Evolutionary conservation across 1,140 invertebrate species (phyloP).

Genomic region (Protaetia brevitarsis): DNA sequence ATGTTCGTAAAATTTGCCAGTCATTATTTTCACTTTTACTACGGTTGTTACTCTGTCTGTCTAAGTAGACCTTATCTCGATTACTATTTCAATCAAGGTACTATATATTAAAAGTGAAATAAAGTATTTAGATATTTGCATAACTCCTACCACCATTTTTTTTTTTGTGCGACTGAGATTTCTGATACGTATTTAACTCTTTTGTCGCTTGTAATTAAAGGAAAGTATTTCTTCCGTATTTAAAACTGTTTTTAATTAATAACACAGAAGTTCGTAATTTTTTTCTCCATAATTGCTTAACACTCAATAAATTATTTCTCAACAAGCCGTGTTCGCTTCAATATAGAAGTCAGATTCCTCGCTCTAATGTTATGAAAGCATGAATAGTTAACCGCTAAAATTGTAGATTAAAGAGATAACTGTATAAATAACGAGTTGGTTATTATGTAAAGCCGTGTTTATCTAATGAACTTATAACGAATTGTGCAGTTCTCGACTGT

Average conservation of each 20-base stretch:
- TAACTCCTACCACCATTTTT: too few species aligned
- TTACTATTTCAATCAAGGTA: neutral
- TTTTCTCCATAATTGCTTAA: conserved; percentile 10
- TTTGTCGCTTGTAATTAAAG: neutral
- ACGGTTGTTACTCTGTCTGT: conserved; percentile 2
- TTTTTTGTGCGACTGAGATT: too few species aligned
- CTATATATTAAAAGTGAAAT: too few species aligned
- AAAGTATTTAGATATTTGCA: too few species aligned
- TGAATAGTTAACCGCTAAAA: neutral
- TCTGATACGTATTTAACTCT: too few species aligned
- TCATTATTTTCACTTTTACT: conserved; percentile 18
- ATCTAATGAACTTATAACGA: conserved; percentile 2
- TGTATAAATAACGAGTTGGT: neutral
- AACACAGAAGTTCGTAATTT: neutral
- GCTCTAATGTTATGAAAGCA: conserved; percentile 6
- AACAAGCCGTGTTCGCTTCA: neutral
- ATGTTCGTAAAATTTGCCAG: conserved; percentile 14
- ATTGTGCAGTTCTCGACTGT: neutral
- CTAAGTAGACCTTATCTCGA: conserved; percentile 5
- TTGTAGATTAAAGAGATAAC: conserved; percentile 12
- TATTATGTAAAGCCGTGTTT: conserved; percentile 11
- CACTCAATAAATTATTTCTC: conserved; percentile 1
- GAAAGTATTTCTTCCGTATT: neutral
- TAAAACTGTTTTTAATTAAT: conserved; percentile 3
- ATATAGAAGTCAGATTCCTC: neutral